phyloP scores from a whole-genome alignment of 2,888 invertebrate genomes.

The Mechanitis messenoides region DNA sequence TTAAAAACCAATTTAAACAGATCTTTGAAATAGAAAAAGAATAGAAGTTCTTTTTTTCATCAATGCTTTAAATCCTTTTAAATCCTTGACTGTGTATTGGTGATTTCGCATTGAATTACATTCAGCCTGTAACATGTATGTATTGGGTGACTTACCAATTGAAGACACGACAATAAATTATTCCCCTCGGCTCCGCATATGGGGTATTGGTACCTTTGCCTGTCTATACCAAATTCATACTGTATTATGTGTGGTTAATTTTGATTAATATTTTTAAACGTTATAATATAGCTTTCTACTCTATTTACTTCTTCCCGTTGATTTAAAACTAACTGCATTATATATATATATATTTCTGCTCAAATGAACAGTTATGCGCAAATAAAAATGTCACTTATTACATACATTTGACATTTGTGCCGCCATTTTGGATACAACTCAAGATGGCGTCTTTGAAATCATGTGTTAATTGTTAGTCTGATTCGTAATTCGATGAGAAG shows the following conservation, averaged over 20 bases:
- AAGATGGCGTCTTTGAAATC: neutral
- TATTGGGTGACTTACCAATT: no score
- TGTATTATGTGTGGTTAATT: no score
- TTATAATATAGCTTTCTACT: no score
- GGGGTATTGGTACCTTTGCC: no score
- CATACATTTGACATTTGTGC: neutral
- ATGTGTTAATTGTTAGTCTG: slow-evolving; percentile 5
- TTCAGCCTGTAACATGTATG: no score
- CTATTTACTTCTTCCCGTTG: no score
- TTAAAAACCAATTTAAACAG: neutral
- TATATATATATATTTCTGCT: no score
- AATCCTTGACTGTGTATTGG: slow-evolving; percentile 20
- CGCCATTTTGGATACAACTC: slow-evolving; percentile 5
- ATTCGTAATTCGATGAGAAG: slow-evolving; percentile 29
- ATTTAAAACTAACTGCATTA: no score
- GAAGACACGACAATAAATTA: no score
- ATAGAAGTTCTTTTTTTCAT: neutral
- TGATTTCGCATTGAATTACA: slow-evolving; percentile 27
- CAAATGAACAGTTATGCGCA: neutral
- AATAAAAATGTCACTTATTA: slow-evolving; percentile 1
- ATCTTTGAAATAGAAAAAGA: neutral
- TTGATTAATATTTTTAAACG: no score
- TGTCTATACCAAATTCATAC: no score
- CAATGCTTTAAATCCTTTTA: slow-evolving; percentile 1
- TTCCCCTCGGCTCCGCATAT: no score